Evolutionary conservation across 2,888 invertebrate species (phyloP), one percentile per base, ranked within the genome.

Genomic region (Phragmatobia fuliginosa): DNA sequence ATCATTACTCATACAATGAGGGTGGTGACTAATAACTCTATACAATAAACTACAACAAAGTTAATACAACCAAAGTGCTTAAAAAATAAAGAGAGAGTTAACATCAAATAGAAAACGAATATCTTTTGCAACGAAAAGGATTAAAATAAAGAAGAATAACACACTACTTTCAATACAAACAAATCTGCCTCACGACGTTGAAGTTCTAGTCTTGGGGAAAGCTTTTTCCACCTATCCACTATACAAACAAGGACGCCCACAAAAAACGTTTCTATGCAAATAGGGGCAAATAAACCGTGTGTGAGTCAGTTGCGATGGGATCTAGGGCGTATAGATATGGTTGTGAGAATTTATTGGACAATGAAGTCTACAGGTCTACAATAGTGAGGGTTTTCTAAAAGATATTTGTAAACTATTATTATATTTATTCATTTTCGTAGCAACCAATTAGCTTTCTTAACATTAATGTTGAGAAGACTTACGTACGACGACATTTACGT

Each of bases 191-290:
- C 83, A 88, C 87, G 84, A 86, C 83, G 86, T 85, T 85, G 85
- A 84, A 86, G 87, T 88, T 82, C 87, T 85, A 85, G 87, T 85
- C 84, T 86, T 82, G 86, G 84, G 87, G 88, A 89, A 83, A 90
- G 91, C 91, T 90, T 91, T 91, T 92, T 91, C 90, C 89, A 93
- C 92, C 93, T 94, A 93, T 91, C 91, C 91, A 89, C 92, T 92
- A 88, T 90, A 92, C 94, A 94, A 94, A 94, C 93, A 94, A 92
- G 93, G 86, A 91, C 92, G 91, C 92, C 93, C 92, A 92, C 93
- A 94, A 95, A 93, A 94, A 95, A 94, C 94, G 94, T 94, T 95
- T 94, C 92, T 91, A 95, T 95, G 94, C 94, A 95, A 95, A 95
- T 94, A 94, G 87, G 91, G 88, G 91, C 93, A 94, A 94, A 95